Percentiles rank a stretch among this genome's conserved stretches.
Conservation (phyloP, 2,888 invertebrate species). For the Caenorhabditis sp. region DNA sequence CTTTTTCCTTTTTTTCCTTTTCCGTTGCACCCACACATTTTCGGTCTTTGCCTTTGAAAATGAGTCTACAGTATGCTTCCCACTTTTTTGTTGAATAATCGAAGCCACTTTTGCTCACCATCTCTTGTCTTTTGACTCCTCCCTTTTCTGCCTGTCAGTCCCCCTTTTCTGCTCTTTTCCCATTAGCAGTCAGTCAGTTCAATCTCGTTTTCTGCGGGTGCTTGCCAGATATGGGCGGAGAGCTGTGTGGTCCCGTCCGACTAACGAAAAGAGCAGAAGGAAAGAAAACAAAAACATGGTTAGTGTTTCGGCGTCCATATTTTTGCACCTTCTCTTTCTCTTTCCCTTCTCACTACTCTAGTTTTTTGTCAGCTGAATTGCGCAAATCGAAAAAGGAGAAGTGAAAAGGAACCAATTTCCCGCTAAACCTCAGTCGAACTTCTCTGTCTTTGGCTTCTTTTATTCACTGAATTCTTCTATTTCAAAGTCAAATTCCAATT, state of each 20-base stretch:
- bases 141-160: slow-evolving; percentile 10
- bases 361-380: slow-evolving; percentile 37
- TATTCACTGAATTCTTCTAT: background rate
- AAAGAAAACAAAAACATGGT: slow-evolving; percentile 44
- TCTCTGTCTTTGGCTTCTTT: slow-evolving; percentile 7
- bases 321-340: slow-evolving; percentile 31
- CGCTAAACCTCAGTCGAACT: slow-evolving; percentile 34
- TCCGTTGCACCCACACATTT: slow-evolving; percentile 8
- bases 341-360: slow-evolving; percentile 15
- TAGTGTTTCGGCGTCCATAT: slow-evolving; percentile 46
- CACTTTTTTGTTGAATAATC: slow-evolving; percentile 18
- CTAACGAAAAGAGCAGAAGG: slow-evolving; percentile 4
- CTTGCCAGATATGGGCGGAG: slow-evolving; percentile 20
- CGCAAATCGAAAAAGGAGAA: slow-evolving; percentile 28
- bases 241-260: background rate
- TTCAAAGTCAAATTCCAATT: background rate
- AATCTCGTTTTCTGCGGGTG: background rate
- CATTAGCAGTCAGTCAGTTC: slow-evolving; percentile 24
- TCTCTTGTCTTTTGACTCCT: no score
- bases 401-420: slow-evolving; percentile 51
- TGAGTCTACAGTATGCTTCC: slow-evolving; percentile 16
- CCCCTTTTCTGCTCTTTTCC: slow-evolving; percentile 30
- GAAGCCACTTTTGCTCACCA: slow-evolving; percentile 24
- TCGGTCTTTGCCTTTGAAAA: background rate
- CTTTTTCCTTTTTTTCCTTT: slow-evolving; percentile 9